phyloP scores from a whole-genome alignment of 2,113 vertebrate species.

The Mobula hypostoma region DNA sequence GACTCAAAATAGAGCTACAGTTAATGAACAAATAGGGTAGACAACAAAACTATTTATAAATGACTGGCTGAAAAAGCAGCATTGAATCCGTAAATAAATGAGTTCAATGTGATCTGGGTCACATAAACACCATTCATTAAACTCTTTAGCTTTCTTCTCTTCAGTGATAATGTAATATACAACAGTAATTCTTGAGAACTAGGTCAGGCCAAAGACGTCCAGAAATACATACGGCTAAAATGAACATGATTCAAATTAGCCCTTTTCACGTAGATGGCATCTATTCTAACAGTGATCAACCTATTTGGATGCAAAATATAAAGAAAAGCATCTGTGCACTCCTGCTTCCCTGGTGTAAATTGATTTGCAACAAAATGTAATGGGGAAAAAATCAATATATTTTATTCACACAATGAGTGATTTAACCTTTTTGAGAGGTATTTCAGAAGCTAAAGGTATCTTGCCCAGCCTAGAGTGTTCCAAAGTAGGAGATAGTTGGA shows the following conservation, averaged over 20 bases:
- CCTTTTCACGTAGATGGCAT: background rate
- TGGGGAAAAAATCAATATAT: background rate
- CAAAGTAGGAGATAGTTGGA: background rate
- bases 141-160: conserved; percentile 1
- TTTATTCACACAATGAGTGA: background rate
- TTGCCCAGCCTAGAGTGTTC: background rate
- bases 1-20: background rate
- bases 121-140: background rate
- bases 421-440: background rate
- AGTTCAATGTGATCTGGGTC: background rate
- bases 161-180: background rate
- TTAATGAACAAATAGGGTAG: conserved; percentile 31
- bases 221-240: background rate
- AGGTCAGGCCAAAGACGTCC: background rate
- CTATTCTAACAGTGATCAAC: background rate
- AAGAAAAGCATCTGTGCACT: background rate
- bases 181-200: background rate
- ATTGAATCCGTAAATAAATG: conserved; percentile 26
- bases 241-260: background rate
- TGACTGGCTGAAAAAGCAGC: background rate
- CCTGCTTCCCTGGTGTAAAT: background rate
- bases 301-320: background rate
- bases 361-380: background rate
- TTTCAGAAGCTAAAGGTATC: background rate
- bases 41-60: conserved; percentile 9